A percentile compares a stretch with the other conserved stretches of the same genome.
Evolutionary conservation across 2,113 vertebrate species (phyloP).

Genomic region (Aldabrachelys gigantea): DNA sequence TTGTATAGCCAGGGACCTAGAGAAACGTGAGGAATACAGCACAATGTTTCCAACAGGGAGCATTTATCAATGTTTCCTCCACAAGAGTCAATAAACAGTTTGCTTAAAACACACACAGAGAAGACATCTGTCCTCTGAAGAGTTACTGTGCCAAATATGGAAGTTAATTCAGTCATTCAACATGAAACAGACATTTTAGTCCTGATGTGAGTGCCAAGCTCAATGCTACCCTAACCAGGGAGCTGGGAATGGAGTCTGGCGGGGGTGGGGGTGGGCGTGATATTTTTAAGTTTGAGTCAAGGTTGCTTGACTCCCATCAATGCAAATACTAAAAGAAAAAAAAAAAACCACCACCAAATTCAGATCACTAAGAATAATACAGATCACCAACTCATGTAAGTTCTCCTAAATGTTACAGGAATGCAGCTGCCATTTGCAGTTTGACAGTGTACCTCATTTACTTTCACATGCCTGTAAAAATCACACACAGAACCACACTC

Average conservation of each 20-base stretch:
- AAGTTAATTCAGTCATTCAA: neutral
- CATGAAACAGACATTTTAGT: neutral
- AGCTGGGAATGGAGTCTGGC: neutral
- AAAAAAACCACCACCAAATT: neutral
- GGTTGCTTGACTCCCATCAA: neutral
- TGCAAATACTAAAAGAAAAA: neutral
- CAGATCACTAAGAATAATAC: neutral
- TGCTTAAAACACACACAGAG: neutral
- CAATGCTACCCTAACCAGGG: neutral
- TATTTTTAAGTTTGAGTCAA: neutral
- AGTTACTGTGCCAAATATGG: neutral
- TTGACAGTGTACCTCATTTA: neutral
- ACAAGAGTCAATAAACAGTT: neutral
- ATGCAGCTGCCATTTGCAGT: neutral
- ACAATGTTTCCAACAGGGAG: neutral
- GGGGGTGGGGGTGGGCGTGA: no score
- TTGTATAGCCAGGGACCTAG: neutral
- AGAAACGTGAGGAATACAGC: neutral
- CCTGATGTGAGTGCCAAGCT: neutral
- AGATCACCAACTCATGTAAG: neutral
- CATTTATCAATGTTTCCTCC: neutral
- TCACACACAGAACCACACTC: fast-evolving
- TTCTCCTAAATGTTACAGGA: neutral
- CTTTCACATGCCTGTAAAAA: neutral
- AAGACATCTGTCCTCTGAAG: neutral